Base-by-base conservation (phyloP, 2,113 vertebrate species). In the Crotalus viridis region DNA sequence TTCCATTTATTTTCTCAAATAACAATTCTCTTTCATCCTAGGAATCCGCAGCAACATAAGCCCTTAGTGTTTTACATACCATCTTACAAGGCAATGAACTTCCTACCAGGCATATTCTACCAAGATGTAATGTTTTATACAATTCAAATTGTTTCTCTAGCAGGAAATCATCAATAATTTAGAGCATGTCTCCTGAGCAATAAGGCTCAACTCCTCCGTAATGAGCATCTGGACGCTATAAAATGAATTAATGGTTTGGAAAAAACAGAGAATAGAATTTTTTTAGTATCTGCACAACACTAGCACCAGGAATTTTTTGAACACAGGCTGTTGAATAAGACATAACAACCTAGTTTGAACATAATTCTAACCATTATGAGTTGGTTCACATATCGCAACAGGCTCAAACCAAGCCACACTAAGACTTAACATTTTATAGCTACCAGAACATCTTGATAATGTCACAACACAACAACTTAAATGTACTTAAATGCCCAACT, bases 91-190 rank as follows among this genome's bases (percentile, higher is more conserved):
- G 57, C 85, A 94, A 0, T 0, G 39, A 93, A 88, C 17, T 92
- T 26, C 46, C 91, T 55, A 94, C 86, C 69, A 59, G 64, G n/a
- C 69, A 85, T 85, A 57, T 89, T 89, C 87, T 92, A 57, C 46
- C 64, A 94, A 89, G 92, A 74, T 87, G 24, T 87, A 93, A 61
- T 93, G 55, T 59, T 87, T 93, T 91, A 8, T 2, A 39, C 48
- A 48, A 81, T 85, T 95, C 91, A 59, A 89, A 92, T 92, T 90
- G 51, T 86, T 92, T 89, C 93, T 52, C 7, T 93, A 92, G 64
- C 5, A 94, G 91, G 92, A 95, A 56, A 90, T 7, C 28, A 94
- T 85, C 24, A 94, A 90, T 69, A 89, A 95, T 94, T 94, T 93
- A 93, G 56, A 94, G 61, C 33, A 91, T 92, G 93, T 94, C 94